Evolutionary conservation across 2,888 invertebrate genomes (phyloP).

Genomic region (Meta bourneti): DNA sequence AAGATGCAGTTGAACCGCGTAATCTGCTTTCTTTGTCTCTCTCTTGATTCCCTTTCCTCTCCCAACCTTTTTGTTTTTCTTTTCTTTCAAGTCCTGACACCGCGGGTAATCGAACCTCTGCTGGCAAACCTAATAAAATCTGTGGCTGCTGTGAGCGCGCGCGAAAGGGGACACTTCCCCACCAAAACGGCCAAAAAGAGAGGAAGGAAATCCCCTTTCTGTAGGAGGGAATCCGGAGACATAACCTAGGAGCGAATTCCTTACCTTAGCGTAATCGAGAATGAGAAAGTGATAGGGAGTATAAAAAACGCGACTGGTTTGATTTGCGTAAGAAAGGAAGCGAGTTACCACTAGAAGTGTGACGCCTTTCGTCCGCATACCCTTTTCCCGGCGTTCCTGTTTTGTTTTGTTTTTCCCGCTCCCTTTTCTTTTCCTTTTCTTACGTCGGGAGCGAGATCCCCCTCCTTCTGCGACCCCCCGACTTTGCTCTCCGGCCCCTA

Average conservation of each 20-base stretch:
- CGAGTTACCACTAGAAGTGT: slow-evolving; percentile 52
- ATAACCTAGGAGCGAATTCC: slow-evolving; percentile 11
- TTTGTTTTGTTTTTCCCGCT: slow-evolving; percentile 5
- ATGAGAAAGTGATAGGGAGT: slow-evolving; percentile 45
- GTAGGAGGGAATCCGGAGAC: not conserved
- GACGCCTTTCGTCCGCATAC: slow-evolving; percentile 57
- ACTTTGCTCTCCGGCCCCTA: slow-evolving; percentile 61
- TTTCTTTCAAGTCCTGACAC: not conserved
- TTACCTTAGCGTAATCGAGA: slow-evolving; percentile 44
- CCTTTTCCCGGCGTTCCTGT: slow-evolving; percentile 43
- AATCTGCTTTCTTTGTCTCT: slow-evolving; percentile 4
- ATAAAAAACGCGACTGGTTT: slow-evolving; percentile 40
- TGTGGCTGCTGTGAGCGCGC: slow-evolving; percentile 29
- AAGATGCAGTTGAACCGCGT: slow-evolving; percentile 32
- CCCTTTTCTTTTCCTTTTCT: slow-evolving; percentile 45
- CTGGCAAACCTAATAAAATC: slow-evolving; percentile 52
- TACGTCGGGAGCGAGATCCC: slow-evolving; percentile 55
- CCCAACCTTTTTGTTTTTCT: not conserved
- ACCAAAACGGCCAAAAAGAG: not conserved
- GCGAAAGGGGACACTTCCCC: slow-evolving; percentile 30
- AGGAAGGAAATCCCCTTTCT: slow-evolving; percentile 37
- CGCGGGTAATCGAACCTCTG: slow-evolving; percentile 48
- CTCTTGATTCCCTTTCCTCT: no score
- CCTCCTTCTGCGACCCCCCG: slow-evolving; percentile 25
- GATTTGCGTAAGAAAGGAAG: slow-evolving; percentile 73